Evolutionary conservation across 1,140 invertebrate species (phyloP), one percentile per base, ranked within the genome.

Genomic region (Lamellibrachia luymesi): DNA sequence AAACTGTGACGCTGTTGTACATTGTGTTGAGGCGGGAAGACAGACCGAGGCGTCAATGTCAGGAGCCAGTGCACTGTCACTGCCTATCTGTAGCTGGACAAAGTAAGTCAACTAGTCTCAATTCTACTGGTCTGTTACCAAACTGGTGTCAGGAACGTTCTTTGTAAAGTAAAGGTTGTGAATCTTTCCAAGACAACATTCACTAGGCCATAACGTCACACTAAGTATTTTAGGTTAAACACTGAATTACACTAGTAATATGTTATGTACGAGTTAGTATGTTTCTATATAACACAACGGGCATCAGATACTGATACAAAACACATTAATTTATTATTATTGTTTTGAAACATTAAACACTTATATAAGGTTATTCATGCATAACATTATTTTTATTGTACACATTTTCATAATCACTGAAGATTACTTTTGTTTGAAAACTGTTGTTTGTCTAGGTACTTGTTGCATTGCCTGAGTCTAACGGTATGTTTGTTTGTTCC

Each of bases 401-500:
- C 92, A 90, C 27, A 91, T 93, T 93, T 93, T 50, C 80, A 92
- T 93, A 27, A 13, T 92, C 10, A 52, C 25, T 51, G 2, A 91
- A 89, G 17, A n/a, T 27, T 89, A 90, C 25, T 52, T 8, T 50
- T 49, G 50, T 52, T 90, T 91, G 51, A 89, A 90, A 56, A 90
- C 90, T 5, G 5, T 8, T 64, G 93, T 91, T 52, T 51, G 51
- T 22, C 22, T 90, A 51, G 50, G n/a, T 92, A 90, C 64, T 91
- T 80, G 50, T 56, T 52, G 92, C 64, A 90, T 22, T 52, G 91
- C 17, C 13, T 52, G 56, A 22, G 51, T 92, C 89, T 94, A 4
- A 27, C 89, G 92, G 27, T 94, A 51, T 92, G 49, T 6, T 90
- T 93, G 90, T 64, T 49, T 90, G 94, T 22, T 92, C 94, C 97